phyloP scores from a whole-genome alignment of 2,888 invertebrate species.

The Ophioninae sp. region DNA sequence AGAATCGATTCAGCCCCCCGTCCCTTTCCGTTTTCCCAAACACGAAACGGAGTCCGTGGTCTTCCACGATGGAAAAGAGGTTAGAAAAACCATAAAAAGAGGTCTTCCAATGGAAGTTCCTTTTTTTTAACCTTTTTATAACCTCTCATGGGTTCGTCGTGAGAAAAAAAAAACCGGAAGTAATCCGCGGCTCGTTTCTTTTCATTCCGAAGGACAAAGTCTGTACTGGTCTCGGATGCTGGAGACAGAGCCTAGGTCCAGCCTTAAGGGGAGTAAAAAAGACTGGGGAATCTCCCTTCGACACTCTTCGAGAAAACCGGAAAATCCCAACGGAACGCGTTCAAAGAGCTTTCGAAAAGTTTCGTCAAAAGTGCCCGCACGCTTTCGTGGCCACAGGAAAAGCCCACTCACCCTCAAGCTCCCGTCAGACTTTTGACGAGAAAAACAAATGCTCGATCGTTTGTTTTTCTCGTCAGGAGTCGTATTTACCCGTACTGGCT shows the following conservation, averaged over 20 bases:
- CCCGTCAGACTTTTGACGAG: conserved; percentile 45
- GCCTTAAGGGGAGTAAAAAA: not conserved
- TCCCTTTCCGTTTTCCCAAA: conserved; percentile 5
- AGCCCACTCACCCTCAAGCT: conserved; percentile 44
- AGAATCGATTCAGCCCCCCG: not conserved
- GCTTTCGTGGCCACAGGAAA: conserved; percentile 47
- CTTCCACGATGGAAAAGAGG: conserved; percentile 28
- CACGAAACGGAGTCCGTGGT: conserved; percentile 20
- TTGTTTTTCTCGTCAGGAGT: conserved; percentile 29
- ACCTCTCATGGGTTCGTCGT: conserved; percentile 16
- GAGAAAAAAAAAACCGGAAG: conserved; percentile 45
- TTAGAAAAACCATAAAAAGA: too few species aligned
- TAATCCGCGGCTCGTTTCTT: conserved; percentile 56
- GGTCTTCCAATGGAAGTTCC: conserved; percentile 11
- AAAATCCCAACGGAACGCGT: conserved; percentile 53
- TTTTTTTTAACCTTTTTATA: conserved; percentile 23
- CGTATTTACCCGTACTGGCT: conserved; percentile 39
- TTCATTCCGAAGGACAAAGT: conserved; percentile 58
- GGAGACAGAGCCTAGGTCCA: conserved; percentile 21
- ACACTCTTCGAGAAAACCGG: conserved; percentile 35
- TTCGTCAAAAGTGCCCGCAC: conserved; percentile 44
- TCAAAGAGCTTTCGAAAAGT: conserved; percentile 53
- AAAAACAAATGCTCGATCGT: conserved; percentile 63
- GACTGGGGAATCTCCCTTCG: conserved; percentile 35
- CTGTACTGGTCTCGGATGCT: conserved; percentile 14